Evolutionary conservation across 2,888 invertebrate species (phyloP), one percentile per base, ranked within the genome.

Genomic region (Idaea dimidiata): DNA sequence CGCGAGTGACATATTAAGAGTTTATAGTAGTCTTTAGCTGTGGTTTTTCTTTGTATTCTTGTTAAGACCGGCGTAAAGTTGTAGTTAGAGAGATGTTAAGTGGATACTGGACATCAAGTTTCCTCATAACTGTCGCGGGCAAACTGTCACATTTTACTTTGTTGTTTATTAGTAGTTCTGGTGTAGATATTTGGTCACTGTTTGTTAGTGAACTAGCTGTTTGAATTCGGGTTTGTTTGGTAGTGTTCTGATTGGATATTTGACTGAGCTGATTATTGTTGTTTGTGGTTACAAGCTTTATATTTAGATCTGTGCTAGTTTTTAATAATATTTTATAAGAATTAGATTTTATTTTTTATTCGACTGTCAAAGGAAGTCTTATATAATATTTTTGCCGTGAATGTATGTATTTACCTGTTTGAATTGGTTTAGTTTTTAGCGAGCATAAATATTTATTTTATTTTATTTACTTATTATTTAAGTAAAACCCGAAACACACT

Each of bases 1-100:
- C 68, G 75, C 62, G 58, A 71, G 54, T 62, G 59, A 62, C 64
- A 64, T 66, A 67, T 67, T 62, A 67, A 54, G 59, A 60, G 65
- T 67, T 67, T 71, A 69, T 66, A 67, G 67, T 63, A 16, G 60
- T 66, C 64, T 68, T 64, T 43, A 43, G 43, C 5, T 10, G 10
- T 43, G 43, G 43, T 10, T 43, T 43, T 62, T 66, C 57, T 59
- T 60, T 43, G 43, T 43, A 14, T 8, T 43, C 43, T 43, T 43
- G 43, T 43, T 43, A 43, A 43, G 43, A 43, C 14, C 8, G 10
- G 43, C 43, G 43, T 43, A 10, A 43, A 43, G 43, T 43, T 43
- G 43, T 43, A 43, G 43, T 43, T 43, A 33, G 7, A 33, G 24
- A 24, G 24, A 24, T 24, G 24, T 24, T 24, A 24, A 24, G 24